Conservation (phyloP, 2,113 vertebrate genomes). For the Dromiciops gliroides region DNA sequence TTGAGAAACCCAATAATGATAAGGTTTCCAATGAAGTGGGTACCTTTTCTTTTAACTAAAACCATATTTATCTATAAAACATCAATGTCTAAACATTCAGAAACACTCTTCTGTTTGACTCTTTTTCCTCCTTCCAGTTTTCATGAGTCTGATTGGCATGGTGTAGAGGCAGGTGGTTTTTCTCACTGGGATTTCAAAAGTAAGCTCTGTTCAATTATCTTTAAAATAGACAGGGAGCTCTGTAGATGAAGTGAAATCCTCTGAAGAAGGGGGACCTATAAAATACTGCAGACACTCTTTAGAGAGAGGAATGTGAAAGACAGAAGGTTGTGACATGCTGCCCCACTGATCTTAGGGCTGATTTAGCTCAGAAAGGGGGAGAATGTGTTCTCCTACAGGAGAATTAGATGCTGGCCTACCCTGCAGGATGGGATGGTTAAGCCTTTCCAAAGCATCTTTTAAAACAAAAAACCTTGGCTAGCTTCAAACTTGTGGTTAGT, state of each 20-base stretch:
- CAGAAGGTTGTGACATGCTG: background rate
- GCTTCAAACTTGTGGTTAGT: slow-evolving; percentile 30
- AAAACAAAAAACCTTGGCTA: slow-evolving; percentile 18
- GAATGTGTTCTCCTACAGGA: background rate
- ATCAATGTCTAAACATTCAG: background rate
- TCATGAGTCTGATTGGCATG: background rate
- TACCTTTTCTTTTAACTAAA: background rate
- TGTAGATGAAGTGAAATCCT: background rate
- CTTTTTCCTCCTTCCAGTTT: background rate
- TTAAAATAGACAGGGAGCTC: background rate
- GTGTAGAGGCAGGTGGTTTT: background rate
- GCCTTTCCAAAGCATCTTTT: slow-evolving; percentile 24
- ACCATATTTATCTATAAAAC: background rate
- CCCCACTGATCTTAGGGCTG: background rate
- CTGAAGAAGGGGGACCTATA: background rate
- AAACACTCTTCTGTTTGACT: background rate
- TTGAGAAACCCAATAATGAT: background rate
- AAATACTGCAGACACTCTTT: background rate
- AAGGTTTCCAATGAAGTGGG: background rate
- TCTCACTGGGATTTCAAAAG: background rate
- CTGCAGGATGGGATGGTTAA: background rate
- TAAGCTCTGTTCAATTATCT: background rate
- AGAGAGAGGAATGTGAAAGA: background rate
- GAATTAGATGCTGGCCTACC: background rate
- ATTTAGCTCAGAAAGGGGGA: background rate